Percentiles rank a stretch among this genome's conserved stretches.
Evolutionary conservation across 2,888 invertebrate species (phyloP).

Genomic region (Copidosoma aretas): DNA sequence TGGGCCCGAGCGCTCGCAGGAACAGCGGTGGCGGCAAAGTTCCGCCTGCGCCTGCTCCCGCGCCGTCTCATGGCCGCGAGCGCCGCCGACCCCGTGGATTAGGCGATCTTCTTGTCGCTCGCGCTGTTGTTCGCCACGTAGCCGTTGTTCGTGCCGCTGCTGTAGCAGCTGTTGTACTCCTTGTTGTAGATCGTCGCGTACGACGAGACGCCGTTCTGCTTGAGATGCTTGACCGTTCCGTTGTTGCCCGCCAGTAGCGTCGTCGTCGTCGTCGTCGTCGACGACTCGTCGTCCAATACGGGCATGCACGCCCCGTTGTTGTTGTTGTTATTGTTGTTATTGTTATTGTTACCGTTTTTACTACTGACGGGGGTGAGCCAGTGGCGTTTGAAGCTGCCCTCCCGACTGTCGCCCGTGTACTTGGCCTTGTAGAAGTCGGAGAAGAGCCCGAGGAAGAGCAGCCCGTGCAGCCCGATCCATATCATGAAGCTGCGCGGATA

Average conservation of each 20-base stretch:
- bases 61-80: slow-evolving; percentile 20
- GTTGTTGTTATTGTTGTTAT: background rate
- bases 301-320: slow-evolving; percentile 73
- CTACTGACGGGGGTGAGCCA: slow-evolving; percentile 27
- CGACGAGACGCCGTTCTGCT: slow-evolving; percentile 57
- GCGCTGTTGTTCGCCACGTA: slow-evolving; percentile 65
- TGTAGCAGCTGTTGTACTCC: slow-evolving; percentile 70
- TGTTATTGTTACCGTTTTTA: too few species aligned
- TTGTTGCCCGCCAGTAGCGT: slow-evolving; percentile 40
- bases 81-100: slow-evolving; percentile 41
- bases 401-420: slow-evolving; percentile 64
- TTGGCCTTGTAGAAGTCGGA: slow-evolving; percentile 91
- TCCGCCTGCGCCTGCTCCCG: slow-evolving; percentile 16
- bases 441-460: slow-evolving; percentile 93
- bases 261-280: slow-evolving; percentile 2
- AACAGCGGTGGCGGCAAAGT: background rate
- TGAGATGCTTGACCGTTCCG: slow-evolving; percentile 20
- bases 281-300: slow-evolving; percentile 65
- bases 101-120: slow-evolving; percentile 58
- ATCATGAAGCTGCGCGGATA: slow-evolving; percentile 90
- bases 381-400: slow-evolving; percentile 58
- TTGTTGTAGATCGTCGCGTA: slow-evolving; percentile 67
- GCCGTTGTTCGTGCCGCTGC: slow-evolving; percentile 70
- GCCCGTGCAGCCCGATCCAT: slow-evolving; percentile 94
- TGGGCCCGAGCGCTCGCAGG: background rate